Base-by-base conservation (phyloP, 2,797 vertebrate species). In the Luscinia luscinia region DNA sequence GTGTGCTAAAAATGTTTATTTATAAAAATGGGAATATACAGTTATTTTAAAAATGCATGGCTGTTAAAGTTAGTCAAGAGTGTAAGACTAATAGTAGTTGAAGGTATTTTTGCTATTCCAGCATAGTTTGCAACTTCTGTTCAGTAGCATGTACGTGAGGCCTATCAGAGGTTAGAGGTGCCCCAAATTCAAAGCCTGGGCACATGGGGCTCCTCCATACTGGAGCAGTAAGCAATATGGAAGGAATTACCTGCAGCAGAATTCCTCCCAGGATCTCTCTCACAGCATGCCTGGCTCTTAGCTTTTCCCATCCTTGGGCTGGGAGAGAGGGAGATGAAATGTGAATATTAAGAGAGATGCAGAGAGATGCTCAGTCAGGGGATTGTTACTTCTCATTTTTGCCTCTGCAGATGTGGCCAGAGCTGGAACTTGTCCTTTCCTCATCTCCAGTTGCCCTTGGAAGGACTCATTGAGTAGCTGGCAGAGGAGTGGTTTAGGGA, bases 191-290 rank as follows among this genome's bases (percentile, higher is more conserved):
- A 69, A 46, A 69, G 63, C 48, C 24, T 0, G 4, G 24, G 38
- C 36, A 12, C 1, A 0, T 14, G 24, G 21, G 22, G 16, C 66
- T 45, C 41, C 48, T 59, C 11, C 1, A 1, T 1, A 1, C 46
- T 46, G 62, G 38, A 41, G 6, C 55, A 62, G n/a, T 18, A 32
- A 63, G 38, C 23, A 18, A 2, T 12, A 12, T 36, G 21, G 34
- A 34, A 67, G 58, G 34, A 68, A 59, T n/a, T 1, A 1, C 26
- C 17, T 36, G 18, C 17, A 48, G 76, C 68, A 61, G 45, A 32
- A 28, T 43, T n/a, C 17, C 6, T 62, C 28, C 17, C 28, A n/a
- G 32, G 13, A 46, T 48, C 32, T 41, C 16, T 73, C 45, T 75
- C 9, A 10, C 27, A 18, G 9, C 15, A 1, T 30, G 27, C 51